Evolutionary conservation across 2,888 invertebrate genomes (phyloP).

Genomic region (Melanchra persicariae): DNA sequence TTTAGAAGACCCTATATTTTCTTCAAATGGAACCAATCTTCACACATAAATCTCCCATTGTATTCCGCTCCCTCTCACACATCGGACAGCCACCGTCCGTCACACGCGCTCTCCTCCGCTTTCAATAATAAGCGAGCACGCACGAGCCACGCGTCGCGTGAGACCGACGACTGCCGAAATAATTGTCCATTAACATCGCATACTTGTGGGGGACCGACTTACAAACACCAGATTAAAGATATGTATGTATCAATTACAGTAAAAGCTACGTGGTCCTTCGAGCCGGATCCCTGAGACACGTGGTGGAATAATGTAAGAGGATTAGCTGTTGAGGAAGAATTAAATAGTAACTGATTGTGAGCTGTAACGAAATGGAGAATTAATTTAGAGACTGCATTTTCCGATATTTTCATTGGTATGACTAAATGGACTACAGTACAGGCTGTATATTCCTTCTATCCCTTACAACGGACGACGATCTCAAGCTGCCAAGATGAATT

Average conservation of each 20-base stretch:
- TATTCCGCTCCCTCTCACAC: slow-evolving; percentile 57
- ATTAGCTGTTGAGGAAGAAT: background rate
- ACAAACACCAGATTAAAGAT: slow-evolving; percentile 62
- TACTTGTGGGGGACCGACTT: slow-evolving; percentile 68
- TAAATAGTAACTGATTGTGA: background rate
- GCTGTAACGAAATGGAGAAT: background rate
- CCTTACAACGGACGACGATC: background rate
- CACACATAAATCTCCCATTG: background rate
- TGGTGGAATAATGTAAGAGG: background rate
- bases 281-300: slow-evolving; percentile 5
- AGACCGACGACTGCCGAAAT: slow-evolving; percentile 89
- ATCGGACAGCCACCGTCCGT: slow-evolving; percentile 61
- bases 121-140: slow-evolving; percentile 81
- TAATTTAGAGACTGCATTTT: background rate
- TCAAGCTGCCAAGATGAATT: background rate
- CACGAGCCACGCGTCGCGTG: slow-evolving; percentile 87
- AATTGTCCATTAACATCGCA: slow-evolving; percentile 88
- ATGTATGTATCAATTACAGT: slow-evolving; percentile 66
- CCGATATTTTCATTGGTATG: background rate
- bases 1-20: background rate
- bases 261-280: slow-evolving; percentile 53
- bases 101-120: slow-evolving; percentile 80
- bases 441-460: background rate
- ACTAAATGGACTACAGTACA: background rate
- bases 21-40: background rate